Percentiles rank a stretch among this genome's conserved stretches.
These are phyloP conservation scores for Cybosia mesomella DNA, from an alignment of 2,888 invertebrate species.

Conservation along the genomic window DNA sequence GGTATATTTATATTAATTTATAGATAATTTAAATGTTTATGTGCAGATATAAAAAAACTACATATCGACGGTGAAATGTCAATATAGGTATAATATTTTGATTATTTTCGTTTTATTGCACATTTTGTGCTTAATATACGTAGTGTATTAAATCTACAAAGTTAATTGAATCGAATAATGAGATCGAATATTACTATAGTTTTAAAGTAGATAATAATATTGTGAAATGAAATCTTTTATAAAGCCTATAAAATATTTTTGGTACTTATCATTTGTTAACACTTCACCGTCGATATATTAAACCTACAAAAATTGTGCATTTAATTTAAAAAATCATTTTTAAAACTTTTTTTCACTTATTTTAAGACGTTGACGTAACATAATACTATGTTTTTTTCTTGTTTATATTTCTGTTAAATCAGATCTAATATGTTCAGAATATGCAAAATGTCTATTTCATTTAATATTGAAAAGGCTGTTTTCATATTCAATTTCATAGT, in stretches of 20 bases:
- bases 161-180: too few species aligned
- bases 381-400: neutral
- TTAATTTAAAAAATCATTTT: neutral
- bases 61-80: neutral
- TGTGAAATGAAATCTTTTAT: neutral
- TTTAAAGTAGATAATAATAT: too few species aligned
- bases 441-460: too few species aligned
- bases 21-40: neutral
- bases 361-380: neutral
- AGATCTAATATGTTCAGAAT: too few species aligned
- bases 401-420: neutral
- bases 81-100: neutral
- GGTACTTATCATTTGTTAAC: neutral
- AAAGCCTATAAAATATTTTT: neutral
- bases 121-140: too few species aligned
- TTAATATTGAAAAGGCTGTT: too few species aligned
- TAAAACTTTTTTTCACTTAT: constrained; percentile 16
- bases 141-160: too few species aligned
- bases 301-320: neutral
- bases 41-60: neutral
- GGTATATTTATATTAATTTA: neutral
- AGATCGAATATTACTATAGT: too few species aligned
- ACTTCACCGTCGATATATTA: neutral
- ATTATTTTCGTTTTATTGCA: too few species aligned
- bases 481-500: neutral